Conservation (phyloP, 2,888 invertebrate species). For the Girardia tigrina region DNA sequence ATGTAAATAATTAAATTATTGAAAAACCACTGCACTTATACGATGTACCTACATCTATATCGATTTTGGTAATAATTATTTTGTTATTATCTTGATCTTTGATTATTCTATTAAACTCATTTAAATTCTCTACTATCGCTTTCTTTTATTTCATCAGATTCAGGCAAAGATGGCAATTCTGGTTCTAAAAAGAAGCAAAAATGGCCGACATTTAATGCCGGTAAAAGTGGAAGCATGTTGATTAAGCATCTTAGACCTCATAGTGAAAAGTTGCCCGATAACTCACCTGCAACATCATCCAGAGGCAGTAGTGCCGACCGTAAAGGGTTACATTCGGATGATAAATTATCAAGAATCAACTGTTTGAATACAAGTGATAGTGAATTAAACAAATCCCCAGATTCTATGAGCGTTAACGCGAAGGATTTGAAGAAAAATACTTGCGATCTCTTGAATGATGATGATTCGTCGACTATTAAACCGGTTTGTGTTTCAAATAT, state of each 20-base stretch:
- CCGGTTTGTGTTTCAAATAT: no score
- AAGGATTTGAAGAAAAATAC: slow-evolving; percentile 9
- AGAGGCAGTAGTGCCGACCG: slow-evolving; percentile 5
- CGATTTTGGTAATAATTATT: no score
- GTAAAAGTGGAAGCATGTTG: slow-evolving; percentile 3
- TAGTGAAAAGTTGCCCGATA: background rate
- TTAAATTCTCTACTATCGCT: no score
- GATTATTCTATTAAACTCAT: no score
- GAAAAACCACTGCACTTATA: no score
- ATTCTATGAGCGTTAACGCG: background rate
- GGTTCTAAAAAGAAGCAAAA: slow-evolving; percentile 19
- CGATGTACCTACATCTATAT: no score
- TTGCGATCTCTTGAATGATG: slow-evolving; percentile 3
- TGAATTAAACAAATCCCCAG: slow-evolving; percentile 9
- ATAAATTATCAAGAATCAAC: slow-evolving; percentile 8
- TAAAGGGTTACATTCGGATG: background rate
- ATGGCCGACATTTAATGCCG: slow-evolving; percentile 5
- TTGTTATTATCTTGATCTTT: no score
- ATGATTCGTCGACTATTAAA: background rate
- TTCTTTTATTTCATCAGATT: background rate
- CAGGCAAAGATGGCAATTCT: background rate
- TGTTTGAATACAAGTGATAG: background rate
- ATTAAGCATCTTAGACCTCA: background rate
- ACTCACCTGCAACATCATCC: background rate
- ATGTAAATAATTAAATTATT: no score